A percentile compares a stretch with the other conserved stretches of the same genome.
phyloP scores from a whole-genome alignment of 1,140 invertebrate genomes.

The Papilio machaon region DNA sequence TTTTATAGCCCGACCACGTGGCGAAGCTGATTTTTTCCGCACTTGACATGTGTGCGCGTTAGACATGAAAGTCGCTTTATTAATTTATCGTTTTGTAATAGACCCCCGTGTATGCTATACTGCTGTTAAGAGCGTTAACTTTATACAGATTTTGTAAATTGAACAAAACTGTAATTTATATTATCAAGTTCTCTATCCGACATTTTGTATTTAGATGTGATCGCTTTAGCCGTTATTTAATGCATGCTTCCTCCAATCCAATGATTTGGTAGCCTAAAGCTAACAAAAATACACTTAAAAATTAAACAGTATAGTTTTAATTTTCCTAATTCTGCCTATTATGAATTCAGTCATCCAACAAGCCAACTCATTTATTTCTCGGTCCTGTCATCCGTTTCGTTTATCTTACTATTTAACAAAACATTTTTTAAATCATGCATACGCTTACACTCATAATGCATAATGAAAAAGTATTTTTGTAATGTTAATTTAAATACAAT shows the following conservation, averaged over 20 bases:
- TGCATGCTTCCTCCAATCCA: too few relatives aligned
- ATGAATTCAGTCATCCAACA: background rate
- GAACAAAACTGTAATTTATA: background rate
- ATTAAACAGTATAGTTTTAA: background rate
- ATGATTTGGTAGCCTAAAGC: too few relatives aligned
- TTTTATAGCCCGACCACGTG: constrained; percentile 80
- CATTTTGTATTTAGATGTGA: background rate
- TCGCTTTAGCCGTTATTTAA: background rate
- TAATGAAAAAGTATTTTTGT: constrained; percentile 9
- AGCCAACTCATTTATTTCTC: background rate
- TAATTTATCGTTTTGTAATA: constrained; percentile 79
- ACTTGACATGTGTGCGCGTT: constrained; percentile 76
- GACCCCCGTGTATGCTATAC: constrained; percentile 56
- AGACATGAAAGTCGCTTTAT: constrained; percentile 60
- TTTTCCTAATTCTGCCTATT: background rate
- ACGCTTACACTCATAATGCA: constrained; percentile 17
- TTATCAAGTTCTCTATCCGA: background rate
- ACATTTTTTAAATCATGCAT: background rate
- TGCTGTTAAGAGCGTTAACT: background rate
- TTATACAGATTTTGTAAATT: background rate
- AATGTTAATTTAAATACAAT: constrained; percentile 26
- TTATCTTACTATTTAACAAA: background rate
- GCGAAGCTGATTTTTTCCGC: constrained; percentile 75
- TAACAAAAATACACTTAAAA: too few relatives aligned
- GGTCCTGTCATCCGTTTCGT: background rate